Percentiles rank a stretch among this genome's conserved stretches.
Evolutionary conservation across 2,797 vertebrate genomes (phyloP).

Genomic region (Molossus alvarezi): DNA sequence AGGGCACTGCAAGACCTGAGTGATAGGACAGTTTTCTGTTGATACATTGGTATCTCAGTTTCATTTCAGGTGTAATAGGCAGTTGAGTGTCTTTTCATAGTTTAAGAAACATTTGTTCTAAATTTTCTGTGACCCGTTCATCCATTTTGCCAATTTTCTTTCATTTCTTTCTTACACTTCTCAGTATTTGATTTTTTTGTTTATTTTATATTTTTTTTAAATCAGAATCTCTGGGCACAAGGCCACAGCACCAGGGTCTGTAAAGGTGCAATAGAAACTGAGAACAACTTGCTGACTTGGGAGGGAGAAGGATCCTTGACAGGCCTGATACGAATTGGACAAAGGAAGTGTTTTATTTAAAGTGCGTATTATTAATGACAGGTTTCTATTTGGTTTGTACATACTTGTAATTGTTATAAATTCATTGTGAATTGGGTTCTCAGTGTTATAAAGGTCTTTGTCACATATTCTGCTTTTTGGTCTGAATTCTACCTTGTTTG

Average conservation of each 20-base stretch:
- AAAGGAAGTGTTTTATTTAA: background rate
- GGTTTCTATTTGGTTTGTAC: background rate
- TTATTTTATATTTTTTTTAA: background rate
- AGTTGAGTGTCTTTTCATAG: background rate
- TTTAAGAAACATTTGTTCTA: background rate
- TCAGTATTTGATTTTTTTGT: background rate
- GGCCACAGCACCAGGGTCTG: background rate
- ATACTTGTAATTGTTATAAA: background rate
- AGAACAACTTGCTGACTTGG: background rate
- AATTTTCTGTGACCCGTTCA: background rate
- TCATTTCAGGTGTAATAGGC: background rate
- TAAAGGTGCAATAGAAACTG: background rate
- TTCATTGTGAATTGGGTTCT: background rate
- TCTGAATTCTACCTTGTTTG: background rate
- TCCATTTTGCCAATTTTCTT: conserved; percentile 2
- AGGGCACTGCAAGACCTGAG: background rate
- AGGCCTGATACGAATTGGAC: background rate
- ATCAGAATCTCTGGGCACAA: background rate
- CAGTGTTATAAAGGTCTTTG: background rate
- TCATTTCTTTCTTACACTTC: background rate
- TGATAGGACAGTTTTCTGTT: conserved; percentile 11
- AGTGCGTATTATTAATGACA: background rate
- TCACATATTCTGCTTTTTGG: background rate
- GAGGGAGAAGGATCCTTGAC: background rate
- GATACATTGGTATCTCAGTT: background rate